Evolutionary conservation across 1,140 invertebrate genomes (phyloP).

Genomic region (Drosophila mayri): DNA sequence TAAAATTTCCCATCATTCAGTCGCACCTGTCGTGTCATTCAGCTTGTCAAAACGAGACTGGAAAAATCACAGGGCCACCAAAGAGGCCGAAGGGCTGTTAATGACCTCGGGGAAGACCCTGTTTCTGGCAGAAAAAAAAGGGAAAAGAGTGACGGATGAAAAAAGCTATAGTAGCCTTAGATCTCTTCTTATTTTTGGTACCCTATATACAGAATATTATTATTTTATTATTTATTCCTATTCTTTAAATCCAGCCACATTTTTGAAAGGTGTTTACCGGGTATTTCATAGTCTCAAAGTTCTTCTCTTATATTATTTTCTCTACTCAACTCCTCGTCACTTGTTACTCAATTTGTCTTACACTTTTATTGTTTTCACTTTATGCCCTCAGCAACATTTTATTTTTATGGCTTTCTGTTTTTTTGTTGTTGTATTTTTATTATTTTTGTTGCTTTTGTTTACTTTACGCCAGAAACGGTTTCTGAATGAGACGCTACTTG

Average conservation of each 20-base stretch:
- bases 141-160: slow-evolving; percentile 23
- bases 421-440: neutral
- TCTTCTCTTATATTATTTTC: slow-evolving; percentile 11
- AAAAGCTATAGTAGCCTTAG: neutral
- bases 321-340: slow-evolving; percentile 55
- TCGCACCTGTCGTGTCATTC: slow-evolving; percentile 44
- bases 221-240: neutral
- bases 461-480: slow-evolving; percentile 46
- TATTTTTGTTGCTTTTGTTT: slow-evolving; percentile 42
- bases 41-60: slow-evolving; percentile 50
- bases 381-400: slow-evolving; percentile 41
- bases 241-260: neutral
- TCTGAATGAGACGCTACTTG: slow-evolving; percentile 52
- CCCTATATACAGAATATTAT: neutral
- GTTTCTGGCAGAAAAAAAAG: slow-evolving; percentile 4
- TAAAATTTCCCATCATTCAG: slow-evolving; percentile 43
- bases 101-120: slow-evolving; percentile 47
- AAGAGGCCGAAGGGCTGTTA: slow-evolving; percentile 20
- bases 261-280: neutral
- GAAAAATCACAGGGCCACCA: slow-evolving; percentile 43
- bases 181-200: neutral
- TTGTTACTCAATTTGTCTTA: slow-evolving; percentile 79
- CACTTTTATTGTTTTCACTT: slow-evolving; percentile 69
- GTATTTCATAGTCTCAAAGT: slow-evolving; percentile 1
- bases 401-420: slow-evolving; percentile 34